These are phyloP conservation scores for Pachydiplax longipennis DNA, from an alignment of 2,888 invertebrate genomes.

Conservation along the genomic window DNA sequence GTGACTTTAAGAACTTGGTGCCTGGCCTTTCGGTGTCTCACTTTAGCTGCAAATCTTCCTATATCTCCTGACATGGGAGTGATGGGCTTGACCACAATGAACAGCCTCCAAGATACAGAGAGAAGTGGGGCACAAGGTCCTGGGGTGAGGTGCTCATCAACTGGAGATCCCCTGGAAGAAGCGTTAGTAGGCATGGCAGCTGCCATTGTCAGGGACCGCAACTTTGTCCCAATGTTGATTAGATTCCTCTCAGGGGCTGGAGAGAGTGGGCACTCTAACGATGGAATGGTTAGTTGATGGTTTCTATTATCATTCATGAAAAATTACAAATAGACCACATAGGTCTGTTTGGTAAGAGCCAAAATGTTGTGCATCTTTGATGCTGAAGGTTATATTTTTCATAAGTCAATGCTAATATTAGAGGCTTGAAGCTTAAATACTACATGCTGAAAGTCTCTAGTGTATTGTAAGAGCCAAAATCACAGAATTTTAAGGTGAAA, in stretches of 20 bases:
- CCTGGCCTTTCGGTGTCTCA: conserved; percentile 77
- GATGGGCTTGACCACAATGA: conserved; percentile 54
- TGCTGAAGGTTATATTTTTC: no score
- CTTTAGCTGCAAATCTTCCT: conserved; percentile 74
- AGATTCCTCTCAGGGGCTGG: conserved; percentile 74
- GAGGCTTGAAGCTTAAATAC: no score
- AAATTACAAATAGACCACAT: no score
- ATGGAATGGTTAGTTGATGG: conserved; percentile 42
- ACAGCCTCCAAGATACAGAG: conserved; percentile 49
- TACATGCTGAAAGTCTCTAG: no score
- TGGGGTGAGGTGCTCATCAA: conserved; percentile 40
- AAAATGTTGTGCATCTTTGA: no score
- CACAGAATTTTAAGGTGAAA: no score
- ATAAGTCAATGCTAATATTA: no score
- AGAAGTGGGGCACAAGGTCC: conserved; percentile 2
- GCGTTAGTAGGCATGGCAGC: conserved; percentile 68
- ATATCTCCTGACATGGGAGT: conserved; percentile 52
- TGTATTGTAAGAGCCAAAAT: no score
- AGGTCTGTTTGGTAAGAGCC: no score
- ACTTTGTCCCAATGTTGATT: conserved; percentile 72
- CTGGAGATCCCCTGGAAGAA: conserved; percentile 49
- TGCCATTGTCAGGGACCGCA: conserved; percentile 70
- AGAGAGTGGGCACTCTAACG: conserved; percentile 58
- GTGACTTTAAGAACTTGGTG: conserved; percentile 81
- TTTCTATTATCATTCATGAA: not conserved